These are phyloP conservation scores for Ariolimax columbianus DNA, from an alignment of 2,888 invertebrate species.

Conservation along the genomic window DNA sequence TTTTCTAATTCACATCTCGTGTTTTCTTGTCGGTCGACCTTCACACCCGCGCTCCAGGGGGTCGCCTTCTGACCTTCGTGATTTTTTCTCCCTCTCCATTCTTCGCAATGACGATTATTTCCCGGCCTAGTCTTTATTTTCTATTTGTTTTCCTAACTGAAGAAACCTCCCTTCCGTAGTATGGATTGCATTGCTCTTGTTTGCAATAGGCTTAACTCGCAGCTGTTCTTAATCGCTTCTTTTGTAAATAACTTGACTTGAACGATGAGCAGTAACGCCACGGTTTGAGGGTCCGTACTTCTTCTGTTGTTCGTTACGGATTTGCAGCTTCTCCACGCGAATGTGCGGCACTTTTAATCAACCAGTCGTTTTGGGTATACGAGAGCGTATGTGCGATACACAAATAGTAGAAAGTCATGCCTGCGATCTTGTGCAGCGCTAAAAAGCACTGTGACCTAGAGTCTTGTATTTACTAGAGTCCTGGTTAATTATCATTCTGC, in stretches of 20 bases:
- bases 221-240: not conserved
- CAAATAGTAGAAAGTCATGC: too few relatives aligned
- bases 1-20: not conserved
- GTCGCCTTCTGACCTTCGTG: not conserved
- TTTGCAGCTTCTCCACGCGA: too few relatives aligned
- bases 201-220: not conserved
- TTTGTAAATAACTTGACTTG: not conserved
- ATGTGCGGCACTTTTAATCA: too few relatives aligned
- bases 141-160: not conserved
- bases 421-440: too few relatives aligned
- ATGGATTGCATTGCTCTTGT: not conserved
- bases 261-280: too few relatives aligned
- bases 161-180: not conserved
- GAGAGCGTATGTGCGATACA: too few relatives aligned
- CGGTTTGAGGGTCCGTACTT: too few relatives aligned
- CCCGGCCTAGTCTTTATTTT: not conserved
- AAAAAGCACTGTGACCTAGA: too few relatives aligned
- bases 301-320: too few relatives aligned
- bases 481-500: too few relatives aligned
- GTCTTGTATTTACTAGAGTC: too few relatives aligned
- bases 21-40: not conserved
- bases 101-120: not conserved
- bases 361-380: too few relatives aligned
- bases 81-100: not conserved
- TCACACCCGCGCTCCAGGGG: not conserved